These are phyloP conservation scores for Pituophis catenifer DNA, from an alignment of 2,113 vertebrate genomes.

Conservation along the genomic window DNA sequence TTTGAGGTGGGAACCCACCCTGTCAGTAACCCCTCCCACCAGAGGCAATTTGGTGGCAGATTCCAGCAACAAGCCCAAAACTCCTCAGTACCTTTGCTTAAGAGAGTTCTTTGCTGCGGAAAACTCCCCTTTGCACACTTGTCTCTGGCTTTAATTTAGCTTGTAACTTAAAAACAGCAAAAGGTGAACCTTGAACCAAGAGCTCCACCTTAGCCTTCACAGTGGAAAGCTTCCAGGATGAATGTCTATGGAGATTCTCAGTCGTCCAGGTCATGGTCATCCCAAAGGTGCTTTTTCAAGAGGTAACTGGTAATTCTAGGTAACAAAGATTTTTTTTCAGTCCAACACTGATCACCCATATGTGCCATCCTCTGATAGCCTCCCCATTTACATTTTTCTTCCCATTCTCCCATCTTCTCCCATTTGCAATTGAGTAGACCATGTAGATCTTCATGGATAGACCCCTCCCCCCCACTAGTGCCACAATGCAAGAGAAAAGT, in stretches of 20 bases:
- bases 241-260: too few species aligned
- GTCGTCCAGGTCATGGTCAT: too few species aligned
- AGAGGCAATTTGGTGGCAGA: neutral
- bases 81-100: neutral
- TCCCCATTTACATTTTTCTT: neutral
- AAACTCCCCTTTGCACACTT: neutral
- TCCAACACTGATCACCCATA: neutral
- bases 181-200: neutral
- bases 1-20: neutral
- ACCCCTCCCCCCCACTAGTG: neutral
- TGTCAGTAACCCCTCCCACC: neutral
- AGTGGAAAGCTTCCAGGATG: too few species aligned
- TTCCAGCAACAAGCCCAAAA: neutral
- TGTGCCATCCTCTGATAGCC: neutral
- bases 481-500: neutral
- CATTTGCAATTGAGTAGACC: neutral
- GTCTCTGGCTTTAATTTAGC: neutral
- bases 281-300: too few species aligned
- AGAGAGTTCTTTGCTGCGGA: neutral
- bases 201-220: neutral
- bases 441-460: neutral
- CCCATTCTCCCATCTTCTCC: neutral
- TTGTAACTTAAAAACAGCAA: neutral
- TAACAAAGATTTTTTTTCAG: accelerated
- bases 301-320: neutral